Conservation (phyloP, 2,113 vertebrate genomes). For the Propithecus coquereli region DNA sequence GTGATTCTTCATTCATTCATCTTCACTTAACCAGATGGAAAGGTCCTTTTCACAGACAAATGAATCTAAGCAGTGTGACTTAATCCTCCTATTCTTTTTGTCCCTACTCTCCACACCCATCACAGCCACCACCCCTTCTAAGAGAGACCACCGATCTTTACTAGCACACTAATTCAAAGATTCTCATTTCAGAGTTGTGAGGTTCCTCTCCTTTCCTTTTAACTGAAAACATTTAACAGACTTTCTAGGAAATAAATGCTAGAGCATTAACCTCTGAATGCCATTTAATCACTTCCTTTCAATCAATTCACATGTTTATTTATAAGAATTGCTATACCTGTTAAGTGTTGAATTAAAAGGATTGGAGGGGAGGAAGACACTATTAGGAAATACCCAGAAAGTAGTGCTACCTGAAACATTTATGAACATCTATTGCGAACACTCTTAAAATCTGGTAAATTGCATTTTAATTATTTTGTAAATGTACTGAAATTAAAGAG, state of each 20-base stretch:
- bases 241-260: conserved; percentile 56
- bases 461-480: conserved; percentile 73
- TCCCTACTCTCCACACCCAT: neutral
- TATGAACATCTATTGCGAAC: conserved; percentile 61
- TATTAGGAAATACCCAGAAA: conserved; percentile 50
- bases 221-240: conserved; percentile 52
- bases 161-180: neutral
- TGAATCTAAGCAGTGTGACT: neutral
- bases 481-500: conserved; percentile 72
- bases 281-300: conserved; percentile 57
- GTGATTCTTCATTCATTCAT: conserved; percentile 60
- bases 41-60: conserved; percentile 50
- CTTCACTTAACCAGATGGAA: conserved; percentile 61
- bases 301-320: conserved; percentile 69
- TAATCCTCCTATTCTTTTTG: neutral
- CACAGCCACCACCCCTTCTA: neutral
- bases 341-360: conserved; percentile 57
- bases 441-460: conserved; percentile 63
- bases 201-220: neutral
- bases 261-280: conserved; percentile 42
- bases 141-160: neutral
- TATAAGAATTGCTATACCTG: conserved; percentile 54
- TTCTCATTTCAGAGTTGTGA: neutral
- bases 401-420: conserved; percentile 59
- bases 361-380: conserved; percentile 49